Evolutionary conservation across 2,113 vertebrate genomes (phyloP), one percentile per base, ranked within the genome.

Genomic region (Emydocephalus ijimae): DNA sequence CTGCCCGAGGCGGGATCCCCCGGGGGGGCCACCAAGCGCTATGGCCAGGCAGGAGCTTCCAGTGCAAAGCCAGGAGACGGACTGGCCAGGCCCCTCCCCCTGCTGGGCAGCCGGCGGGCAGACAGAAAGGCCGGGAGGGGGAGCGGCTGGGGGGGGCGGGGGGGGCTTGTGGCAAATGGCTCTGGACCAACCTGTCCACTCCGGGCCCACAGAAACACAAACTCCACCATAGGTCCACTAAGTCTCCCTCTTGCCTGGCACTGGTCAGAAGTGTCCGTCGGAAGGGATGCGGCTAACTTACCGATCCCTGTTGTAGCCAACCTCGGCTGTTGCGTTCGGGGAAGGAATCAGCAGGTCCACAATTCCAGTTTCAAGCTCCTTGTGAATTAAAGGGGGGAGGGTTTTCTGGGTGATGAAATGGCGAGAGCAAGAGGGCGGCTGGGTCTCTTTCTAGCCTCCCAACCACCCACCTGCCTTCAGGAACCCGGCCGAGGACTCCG

Each of bases 281-380:
- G 55, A 94, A 90, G 89, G 92, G n/a, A 39, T 20, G 15, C 24
- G 64, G 34, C 52, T 10, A n/a, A 89, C 97, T 97, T 92, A 98
- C 98, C 98, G 97, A 95, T 98, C 98, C 90, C 98, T 97, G 24
- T 98, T 98, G 94, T 98, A 98, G 94, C 98, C 98, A 29, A 98
- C 98, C 98, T 98, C 98, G 93, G 98, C 98, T 0, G 98, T 98
- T 85, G 98, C 98, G 94, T 98, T 98, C 94, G 98, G 98, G 93
- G 98, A 98, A 90, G 98, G 98, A 96, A 98, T 98, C 90, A 98
- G 98, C 91, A 98, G 96, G 91, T 98, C 98, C 56, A 98, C 98
- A 55, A 98, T 95, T 91, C 98, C 98, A 88, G 98, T 98, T 97
- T 98, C 98, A 93, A 98, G 97, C 92, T 98, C 98, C 98, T 98